These are phyloP conservation scores for Drosophila nigritarsus DNA, from an alignment of 2,888 invertebrate species.

Conservation along the genomic window DNA sequence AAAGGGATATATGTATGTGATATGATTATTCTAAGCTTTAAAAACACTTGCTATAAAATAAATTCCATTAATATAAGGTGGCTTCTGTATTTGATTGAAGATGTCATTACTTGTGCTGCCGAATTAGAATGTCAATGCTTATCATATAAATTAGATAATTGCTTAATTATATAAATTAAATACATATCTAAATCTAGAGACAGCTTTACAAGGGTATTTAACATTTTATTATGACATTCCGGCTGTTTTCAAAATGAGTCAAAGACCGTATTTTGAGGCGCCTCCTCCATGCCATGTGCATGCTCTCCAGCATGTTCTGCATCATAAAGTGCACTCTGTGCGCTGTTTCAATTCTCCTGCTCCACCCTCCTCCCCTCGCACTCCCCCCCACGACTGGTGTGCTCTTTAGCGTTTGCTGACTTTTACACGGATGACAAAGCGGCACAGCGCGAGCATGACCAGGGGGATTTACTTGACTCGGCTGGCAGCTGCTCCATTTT, in stretches of 20 bases:
- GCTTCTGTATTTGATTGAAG: not conserved
- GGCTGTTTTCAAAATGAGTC: conserved; percentile 48
- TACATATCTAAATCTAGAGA: no score
- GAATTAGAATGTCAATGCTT: not conserved
- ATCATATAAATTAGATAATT: not conserved
- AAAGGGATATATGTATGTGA: not conserved
- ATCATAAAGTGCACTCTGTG: conserved; percentile 54
- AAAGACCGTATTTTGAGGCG: conserved; percentile 57
- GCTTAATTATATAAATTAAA: not conserved
- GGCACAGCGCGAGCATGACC: conserved; percentile 9
- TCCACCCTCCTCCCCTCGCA: not conserved
- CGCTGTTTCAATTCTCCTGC: conserved; percentile 9
- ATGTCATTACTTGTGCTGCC: not conserved
- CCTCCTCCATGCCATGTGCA: conserved; percentile 18
- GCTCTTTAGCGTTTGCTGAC: conserved; percentile 79
- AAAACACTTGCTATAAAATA: not conserved
- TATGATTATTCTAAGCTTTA: not conserved
- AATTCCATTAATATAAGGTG: not conserved
- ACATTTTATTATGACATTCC: conserved; percentile 12
- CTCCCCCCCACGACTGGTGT: conserved; percentile 39
- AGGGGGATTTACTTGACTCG: conserved; percentile 32
- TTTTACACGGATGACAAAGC: conserved; percentile 51
- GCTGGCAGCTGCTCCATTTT: conserved; percentile 60
- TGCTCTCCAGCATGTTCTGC: conserved; percentile 52
- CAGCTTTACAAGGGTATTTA: conserved; percentile 34